Percentiles rank a stretch among this genome's conserved stretches.
Conservation (phyloP, 2,113 vertebrate genomes). For the Thunnus maccoyii region DNA sequence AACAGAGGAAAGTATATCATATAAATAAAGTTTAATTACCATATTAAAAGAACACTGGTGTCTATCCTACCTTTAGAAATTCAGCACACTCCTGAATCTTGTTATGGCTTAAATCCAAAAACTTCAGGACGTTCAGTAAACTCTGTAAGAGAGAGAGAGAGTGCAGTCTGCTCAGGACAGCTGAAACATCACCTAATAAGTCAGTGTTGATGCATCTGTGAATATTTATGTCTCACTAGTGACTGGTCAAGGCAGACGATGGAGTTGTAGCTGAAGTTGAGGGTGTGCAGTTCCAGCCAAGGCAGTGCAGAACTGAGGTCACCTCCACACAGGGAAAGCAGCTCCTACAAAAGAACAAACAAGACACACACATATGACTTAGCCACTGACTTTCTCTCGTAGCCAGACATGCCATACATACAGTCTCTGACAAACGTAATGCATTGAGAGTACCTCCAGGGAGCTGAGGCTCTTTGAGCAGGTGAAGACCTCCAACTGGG, state of each 20-base stretch:
- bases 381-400: background rate
- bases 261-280: conserved; percentile 95
- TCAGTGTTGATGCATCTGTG: background rate
- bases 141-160: conserved; percentile 75
- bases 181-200: background rate
- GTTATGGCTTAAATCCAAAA: conserved; percentile 96
- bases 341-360: conserved; percentile 86
- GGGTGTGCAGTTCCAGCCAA: conserved; percentile 94
- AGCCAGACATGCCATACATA: conserved; percentile 21
- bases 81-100: conserved; percentile 91
- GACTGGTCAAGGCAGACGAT: conserved; percentile 92
- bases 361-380: conserved; percentile 17
- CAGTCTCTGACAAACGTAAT: background rate
- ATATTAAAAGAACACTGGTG: background rate
- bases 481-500: conserved; percentile 92
- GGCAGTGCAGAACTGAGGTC: conserved; percentile 96
- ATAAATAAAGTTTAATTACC: background rate
- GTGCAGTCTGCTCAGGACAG: background rate
- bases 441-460: conserved; percentile 85
- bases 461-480: conserved; percentile 92
- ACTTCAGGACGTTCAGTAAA: conserved; percentile 91
- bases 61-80: conserved; percentile 85
- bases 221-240: conserved; percentile 86
- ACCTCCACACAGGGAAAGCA: conserved; percentile 94
- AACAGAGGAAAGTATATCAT: background rate